Conservation (phyloP, 92 coral and sea anemone genomes). For the Phenganax stokvisi region DNA sequence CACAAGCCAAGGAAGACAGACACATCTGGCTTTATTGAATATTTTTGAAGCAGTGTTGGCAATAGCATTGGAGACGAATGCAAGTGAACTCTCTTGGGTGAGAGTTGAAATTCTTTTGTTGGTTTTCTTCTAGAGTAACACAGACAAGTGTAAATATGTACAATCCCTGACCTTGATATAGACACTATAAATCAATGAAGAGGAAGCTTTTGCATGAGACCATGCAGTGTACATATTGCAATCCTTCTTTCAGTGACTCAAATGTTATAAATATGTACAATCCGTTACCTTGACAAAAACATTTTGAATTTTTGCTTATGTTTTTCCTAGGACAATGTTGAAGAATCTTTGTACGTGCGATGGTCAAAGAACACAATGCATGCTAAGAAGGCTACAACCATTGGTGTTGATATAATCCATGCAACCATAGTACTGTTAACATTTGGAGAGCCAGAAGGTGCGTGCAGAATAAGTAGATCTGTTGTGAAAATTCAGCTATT, state of each 20-base stretch:
- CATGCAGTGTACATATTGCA: too few species aligned
- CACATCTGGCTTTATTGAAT: slow-evolving; percentile 68
- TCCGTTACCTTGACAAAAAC: too few species aligned
- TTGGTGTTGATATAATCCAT: slow-evolving; percentile 78
- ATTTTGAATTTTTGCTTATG: not conserved
- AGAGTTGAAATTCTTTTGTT: not conserved
- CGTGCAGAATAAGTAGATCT: too few species aligned
- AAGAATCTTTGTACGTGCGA: slow-evolving; percentile 85
- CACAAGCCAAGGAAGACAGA: slow-evolving; percentile 21
- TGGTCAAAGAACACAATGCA: slow-evolving; percentile 90
- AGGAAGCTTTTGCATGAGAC: too few species aligned
- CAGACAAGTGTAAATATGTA: not conserved
- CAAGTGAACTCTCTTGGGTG: slow-evolving; percentile 58
- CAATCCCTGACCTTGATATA: not conserved
- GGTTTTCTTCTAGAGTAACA: not conserved
- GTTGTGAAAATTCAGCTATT: too few species aligned
- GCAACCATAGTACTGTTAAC: slow-evolving; percentile 83
- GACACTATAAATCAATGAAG: not conserved
- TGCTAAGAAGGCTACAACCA: slow-evolving; percentile 81
- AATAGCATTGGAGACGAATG: slow-evolving; percentile 74
- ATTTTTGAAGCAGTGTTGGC: slow-evolving; percentile 61
- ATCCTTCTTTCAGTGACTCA: too few species aligned
- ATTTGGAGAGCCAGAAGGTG: slow-evolving; percentile 78
- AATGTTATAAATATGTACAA: too few species aligned
- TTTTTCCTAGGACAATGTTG: slow-evolving; percentile 57